Conservation (phyloP, 2,113 vertebrate genomes). For the Syngnathus floridae region DNA sequence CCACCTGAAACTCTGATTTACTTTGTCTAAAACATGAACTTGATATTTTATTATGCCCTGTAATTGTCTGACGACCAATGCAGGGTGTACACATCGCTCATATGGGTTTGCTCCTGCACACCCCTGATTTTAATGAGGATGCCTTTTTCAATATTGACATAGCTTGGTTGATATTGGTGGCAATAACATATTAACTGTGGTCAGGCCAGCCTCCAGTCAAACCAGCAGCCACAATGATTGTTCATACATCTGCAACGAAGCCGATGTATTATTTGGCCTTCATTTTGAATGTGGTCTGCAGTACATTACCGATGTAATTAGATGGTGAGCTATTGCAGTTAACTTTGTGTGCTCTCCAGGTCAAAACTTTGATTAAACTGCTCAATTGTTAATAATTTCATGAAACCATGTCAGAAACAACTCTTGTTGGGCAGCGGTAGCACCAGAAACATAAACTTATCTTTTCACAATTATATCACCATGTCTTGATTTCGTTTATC, state of each 20-base stretch:
- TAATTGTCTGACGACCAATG: background rate
- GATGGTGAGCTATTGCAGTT: background rate
- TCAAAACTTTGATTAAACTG: background rate
- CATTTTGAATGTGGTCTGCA: too few species aligned
- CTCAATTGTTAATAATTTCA: background rate
- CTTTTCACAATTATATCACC: background rate
- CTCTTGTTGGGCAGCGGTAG: background rate
- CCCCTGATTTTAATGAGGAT: background rate
- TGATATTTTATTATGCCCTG: background rate
- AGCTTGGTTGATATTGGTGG: background rate
- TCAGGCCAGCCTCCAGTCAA: too few species aligned
- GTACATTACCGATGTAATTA: background rate
- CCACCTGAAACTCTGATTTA: background rate
- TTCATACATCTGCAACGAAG: too few species aligned
- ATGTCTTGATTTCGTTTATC: background rate
- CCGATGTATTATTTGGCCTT: too few species aligned
- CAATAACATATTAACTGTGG: too few species aligned
- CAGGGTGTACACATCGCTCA: background rate
- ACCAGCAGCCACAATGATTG: too few species aligned
- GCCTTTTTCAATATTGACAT: background rate
- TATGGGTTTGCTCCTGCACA: background rate
- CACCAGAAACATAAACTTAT: background rate
- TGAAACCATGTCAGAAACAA: background rate
- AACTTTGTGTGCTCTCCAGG: too few species aligned
- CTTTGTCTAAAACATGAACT: background rate